A percentile compares a stretch with the other conserved stretches of the same genome.
Evolutionary conservation across 2,797 vertebrate species (phyloP).

Genomic region (Oreonectes daqikongensis): DNA sequence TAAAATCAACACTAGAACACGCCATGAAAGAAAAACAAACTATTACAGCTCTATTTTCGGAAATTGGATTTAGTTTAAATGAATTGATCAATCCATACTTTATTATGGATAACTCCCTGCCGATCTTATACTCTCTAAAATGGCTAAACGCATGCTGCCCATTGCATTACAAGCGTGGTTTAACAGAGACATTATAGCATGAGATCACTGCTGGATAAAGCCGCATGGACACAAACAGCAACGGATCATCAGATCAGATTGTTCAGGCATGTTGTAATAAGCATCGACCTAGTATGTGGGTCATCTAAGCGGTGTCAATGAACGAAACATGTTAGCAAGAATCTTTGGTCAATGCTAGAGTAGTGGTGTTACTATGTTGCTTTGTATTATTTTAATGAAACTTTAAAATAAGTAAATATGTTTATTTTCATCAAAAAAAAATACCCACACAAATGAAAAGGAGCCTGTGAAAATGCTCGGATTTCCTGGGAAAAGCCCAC

Average conservation of each 20-base stretch:
- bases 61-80: constrained; percentile 37
- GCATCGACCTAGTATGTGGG: constrained; percentile 62
- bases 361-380: too few relatives aligned
- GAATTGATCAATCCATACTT: neutral
- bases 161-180: constrained; percentile 57
- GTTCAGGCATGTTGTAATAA: constrained; percentile 67
- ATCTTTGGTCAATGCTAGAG: neutral
- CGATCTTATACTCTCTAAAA: constrained; percentile 30
- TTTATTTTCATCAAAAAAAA: neutral
- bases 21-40: too few relatives aligned
- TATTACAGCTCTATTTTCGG: too few relatives aligned
- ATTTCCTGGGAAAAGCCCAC: constrained; percentile 30
- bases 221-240: constrained; percentile 69
- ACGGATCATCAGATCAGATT: constrained; percentile 71
- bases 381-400: neutral
- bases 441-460: neutral
- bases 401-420: neutral
- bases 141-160: constrained; percentile 54
- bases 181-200: constrained; percentile 61
- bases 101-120: neutral
- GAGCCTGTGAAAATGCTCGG: neutral
- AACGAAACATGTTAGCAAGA: constrained; percentile 11
- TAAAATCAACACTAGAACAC: constrained; percentile 22
- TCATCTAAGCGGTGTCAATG: constrained; percentile 33
- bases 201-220: constrained; percentile 71